A percentile compares a stretch with the other conserved stretches of the same genome.
Conservation (phyloP, 2,888 invertebrate species). For the Auanema freiburgensis region DNA sequence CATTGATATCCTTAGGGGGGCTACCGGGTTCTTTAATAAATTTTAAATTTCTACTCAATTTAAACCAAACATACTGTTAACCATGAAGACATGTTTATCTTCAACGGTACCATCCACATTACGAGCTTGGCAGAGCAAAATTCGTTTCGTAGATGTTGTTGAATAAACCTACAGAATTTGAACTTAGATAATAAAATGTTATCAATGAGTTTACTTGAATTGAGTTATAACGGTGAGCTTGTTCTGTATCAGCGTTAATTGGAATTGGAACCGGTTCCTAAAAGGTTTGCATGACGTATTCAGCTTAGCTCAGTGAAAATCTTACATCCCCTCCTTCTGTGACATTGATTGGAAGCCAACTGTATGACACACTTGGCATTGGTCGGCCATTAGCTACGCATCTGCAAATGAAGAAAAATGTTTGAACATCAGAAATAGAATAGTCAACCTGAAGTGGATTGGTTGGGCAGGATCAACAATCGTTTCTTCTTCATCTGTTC, state of each 20-base stretch:
- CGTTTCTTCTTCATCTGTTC: conserved; percentile 35
- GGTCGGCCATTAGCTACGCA: conserved; percentile 63
- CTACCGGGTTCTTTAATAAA: conserved; percentile 62
- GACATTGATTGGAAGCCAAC: conserved; percentile 59
- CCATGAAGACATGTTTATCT: conserved; percentile 54
- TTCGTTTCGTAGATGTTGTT: conserved; percentile 52
- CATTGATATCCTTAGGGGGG: conserved; percentile 51
- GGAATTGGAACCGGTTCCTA: conserved; percentile 58
- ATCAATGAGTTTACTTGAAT: conserved; percentile 27
- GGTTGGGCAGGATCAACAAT: conserved; percentile 59
- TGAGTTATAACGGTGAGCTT: conserved; percentile 55
- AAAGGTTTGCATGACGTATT: neutral
- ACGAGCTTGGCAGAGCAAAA: conserved; percentile 59
- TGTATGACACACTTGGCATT: conserved; percentile 58
- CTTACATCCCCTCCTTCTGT: conserved; percentile 49
- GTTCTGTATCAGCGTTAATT: conserved; percentile 36
- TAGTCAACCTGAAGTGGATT: conserved; percentile 50
- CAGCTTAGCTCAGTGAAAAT: neutral
- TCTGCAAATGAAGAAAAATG: neutral
- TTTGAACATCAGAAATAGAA: neutral
- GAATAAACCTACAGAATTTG: conserved; percentile 43
- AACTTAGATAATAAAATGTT: conserved; percentile 2
- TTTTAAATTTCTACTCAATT: no score
- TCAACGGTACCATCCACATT: conserved; percentile 59
- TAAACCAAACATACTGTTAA: conserved; percentile 45